These are phyloP conservation scores for Triplophysa yarkandensis DNA, from an alignment of 2,797 vertebrate species.

Conservation along the genomic window DNA sequence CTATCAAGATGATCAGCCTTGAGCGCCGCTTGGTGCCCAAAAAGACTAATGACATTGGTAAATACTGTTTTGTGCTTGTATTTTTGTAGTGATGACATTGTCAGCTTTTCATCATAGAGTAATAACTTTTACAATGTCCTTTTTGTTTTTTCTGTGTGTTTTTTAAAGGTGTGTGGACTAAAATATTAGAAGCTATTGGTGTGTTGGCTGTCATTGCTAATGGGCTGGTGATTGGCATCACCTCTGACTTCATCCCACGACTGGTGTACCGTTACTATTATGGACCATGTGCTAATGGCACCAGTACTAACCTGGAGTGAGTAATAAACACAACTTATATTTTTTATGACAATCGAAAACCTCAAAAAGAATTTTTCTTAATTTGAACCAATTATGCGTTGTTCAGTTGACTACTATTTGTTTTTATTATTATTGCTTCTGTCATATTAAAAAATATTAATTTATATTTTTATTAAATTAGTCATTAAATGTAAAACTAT, in stretches of 20 bases:
- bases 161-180: slow-evolving; percentile 86
- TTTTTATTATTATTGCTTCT: too few relatives aligned
- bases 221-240: slow-evolving; percentile 87
- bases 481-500: too few relatives aligned
- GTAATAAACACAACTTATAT: slow-evolving; percentile 52
- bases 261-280: slow-evolving; percentile 87
- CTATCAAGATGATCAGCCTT: slow-evolving; percentile 87
- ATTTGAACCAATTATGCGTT: too few relatives aligned
- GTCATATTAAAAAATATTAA: too few relatives aligned
- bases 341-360: too few relatives aligned
- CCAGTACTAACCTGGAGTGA: slow-evolving; percentile 66
- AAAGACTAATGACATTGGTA: slow-evolving; percentile 92
- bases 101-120: slow-evolving; percentile 10
- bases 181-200: slow-evolving; percentile 84
- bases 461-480: too few relatives aligned
- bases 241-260: slow-evolving; percentile 89
- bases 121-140: neutral
- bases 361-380: too few relatives aligned
- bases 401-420: too few relatives aligned
- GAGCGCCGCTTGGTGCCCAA: slow-evolving; percentile 83
- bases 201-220: slow-evolving; percentile 90
- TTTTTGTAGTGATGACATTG: neutral
- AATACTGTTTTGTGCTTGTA: slow-evolving; percentile 53
- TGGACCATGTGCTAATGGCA: slow-evolving; percentile 75
- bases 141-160: neutral